These are phyloP conservation scores for Chironex yamaguchii DNA, from an alignment of 30 jellyfish, hydroid and myxozoan genomes.

Conservation along the genomic window DNA sequence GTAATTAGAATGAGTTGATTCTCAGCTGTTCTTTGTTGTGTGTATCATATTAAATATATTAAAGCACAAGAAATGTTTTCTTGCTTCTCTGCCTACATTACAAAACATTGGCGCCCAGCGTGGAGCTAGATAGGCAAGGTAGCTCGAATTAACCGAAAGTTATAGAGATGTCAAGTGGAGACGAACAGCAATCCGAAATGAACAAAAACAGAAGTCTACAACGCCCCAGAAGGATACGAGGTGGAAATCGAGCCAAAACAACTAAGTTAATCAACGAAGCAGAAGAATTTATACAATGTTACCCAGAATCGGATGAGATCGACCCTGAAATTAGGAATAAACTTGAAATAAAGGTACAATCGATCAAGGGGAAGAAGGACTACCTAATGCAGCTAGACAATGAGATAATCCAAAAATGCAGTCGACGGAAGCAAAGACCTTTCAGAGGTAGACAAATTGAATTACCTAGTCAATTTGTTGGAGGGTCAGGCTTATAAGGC, in stretches of 20 bases:
- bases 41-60: too few relatives aligned
- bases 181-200: neutral
- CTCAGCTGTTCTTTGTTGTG: too few relatives aligned
- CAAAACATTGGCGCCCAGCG: slow-evolving; percentile 40
- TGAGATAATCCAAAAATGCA: slow-evolving; percentile 16
- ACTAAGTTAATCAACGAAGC: too few relatives aligned
- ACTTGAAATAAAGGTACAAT: neutral
- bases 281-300: too few relatives aligned
- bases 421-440: slow-evolving; percentile 20
- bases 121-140: neutral
- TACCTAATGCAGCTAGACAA: neutral
- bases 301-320: too few relatives aligned
- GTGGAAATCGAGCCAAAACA: slow-evolving; percentile 35
- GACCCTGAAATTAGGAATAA: neutral
- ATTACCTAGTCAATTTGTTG: slow-evolving; percentile 54
- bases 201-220: neutral
- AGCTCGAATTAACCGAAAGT: neutral
- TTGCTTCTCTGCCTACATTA: too few relatives aligned
- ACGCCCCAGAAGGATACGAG: neutral
- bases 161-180: neutral
- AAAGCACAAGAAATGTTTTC: too few relatives aligned
- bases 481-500: slow-evolving; percentile 61
- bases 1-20: too few relatives aligned
- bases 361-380: neutral
- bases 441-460: slow-evolving; percentile 47